Base-by-base conservation (phyloP, 2,888 invertebrate genomes). In the Tenthredo distinguenda region DNA sequence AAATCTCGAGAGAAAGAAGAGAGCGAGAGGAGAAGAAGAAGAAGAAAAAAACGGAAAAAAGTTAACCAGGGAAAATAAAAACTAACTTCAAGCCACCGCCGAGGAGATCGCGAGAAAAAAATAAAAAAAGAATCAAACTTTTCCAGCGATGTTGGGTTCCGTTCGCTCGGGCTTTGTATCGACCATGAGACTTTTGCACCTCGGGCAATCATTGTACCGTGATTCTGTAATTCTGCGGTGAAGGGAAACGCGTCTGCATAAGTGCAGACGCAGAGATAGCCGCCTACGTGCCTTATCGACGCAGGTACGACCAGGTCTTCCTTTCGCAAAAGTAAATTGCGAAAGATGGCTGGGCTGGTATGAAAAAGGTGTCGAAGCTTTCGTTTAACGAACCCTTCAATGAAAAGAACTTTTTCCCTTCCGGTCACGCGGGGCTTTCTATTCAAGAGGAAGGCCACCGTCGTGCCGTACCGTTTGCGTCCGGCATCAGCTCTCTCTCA, bases 1-100 rank as follows among this genome's bases (percentile, higher is more conserved):
- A 68, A 68, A 68, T 68, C 68, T 68, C 68, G 21, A 55, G 26
- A 62, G 10, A 26, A 21, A 26, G 9, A 26, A n/a, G 26, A 12
- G 9, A 26, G 26, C 26, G 26, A 26, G 26, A 2, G 15, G 4
- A 15, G n/a, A 4, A 58, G 18, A 21, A n/a, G 18, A 6, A n/a
- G 7, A 5, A n/a, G 7, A 1, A n/a, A 58, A 18, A 58, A n/a
- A 58, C n/a, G 10, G n/a, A 26, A 26, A 68, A 34, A 68, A 68
- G 68, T 68, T 68, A 68, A 68, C 68, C 68, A 31, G 68, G 15
- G 26, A 68, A 68, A 68, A 68, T 34, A 68, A 34, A 68, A 68
- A 34, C 15, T 18, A 68, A 68, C 68, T 68, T 31, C 4, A 68
- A 68, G 31, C 68, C 34, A 68, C 68, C 68, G 68, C 68, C 15